phyloP scores from a whole-genome alignment of 2,888 invertebrate species.

The Drosophila leonis region DNA sequence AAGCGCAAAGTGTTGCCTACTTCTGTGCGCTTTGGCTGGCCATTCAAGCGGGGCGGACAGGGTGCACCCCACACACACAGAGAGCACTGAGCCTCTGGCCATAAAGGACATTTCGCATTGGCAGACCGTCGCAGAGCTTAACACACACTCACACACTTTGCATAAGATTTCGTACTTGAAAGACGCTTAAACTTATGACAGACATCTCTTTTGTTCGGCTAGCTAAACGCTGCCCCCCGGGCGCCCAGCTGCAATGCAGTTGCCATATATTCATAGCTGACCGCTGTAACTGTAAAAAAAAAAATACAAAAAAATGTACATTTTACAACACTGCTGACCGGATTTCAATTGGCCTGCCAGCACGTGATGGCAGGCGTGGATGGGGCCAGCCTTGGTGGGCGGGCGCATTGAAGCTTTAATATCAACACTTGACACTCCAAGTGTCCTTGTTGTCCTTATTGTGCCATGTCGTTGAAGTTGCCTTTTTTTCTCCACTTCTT shows the following conservation, averaged over 20 bases:
- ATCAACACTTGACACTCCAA: constrained; percentile 65
- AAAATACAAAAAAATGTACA: background rate
- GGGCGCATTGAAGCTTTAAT: constrained; percentile 60
- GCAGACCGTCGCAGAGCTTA: constrained; percentile 16
- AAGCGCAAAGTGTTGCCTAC: constrained; percentile 38
- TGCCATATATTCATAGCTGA: constrained; percentile 66
- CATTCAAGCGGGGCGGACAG: constrained; percentile 23
- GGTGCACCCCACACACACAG: constrained; percentile 14
- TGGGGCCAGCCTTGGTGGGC: background rate
- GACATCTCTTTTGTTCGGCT: constrained; percentile 51
- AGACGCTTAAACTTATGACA: constrained; percentile 39
- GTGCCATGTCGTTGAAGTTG: constrained; percentile 30
- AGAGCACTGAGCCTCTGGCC: constrained; percentile 30
- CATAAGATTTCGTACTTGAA: constrained; percentile 18
- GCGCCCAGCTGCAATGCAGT: constrained; percentile 70
- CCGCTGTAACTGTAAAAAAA: constrained; percentile 24
- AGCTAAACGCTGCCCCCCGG: constrained; percentile 29
- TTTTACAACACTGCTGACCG: constrained; percentile 44
- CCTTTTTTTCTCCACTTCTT: background rate
- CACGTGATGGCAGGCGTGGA: background rate
- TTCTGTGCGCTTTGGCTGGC: constrained; percentile 45
- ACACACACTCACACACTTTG: constrained; percentile 9
- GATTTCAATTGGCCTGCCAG: constrained; percentile 39
- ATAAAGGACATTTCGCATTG: constrained; percentile 53
- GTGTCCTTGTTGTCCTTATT: constrained; percentile 36